Conservation (phyloP, 2,797 vertebrate species). For the Knipowitschia caucasica region DNA sequence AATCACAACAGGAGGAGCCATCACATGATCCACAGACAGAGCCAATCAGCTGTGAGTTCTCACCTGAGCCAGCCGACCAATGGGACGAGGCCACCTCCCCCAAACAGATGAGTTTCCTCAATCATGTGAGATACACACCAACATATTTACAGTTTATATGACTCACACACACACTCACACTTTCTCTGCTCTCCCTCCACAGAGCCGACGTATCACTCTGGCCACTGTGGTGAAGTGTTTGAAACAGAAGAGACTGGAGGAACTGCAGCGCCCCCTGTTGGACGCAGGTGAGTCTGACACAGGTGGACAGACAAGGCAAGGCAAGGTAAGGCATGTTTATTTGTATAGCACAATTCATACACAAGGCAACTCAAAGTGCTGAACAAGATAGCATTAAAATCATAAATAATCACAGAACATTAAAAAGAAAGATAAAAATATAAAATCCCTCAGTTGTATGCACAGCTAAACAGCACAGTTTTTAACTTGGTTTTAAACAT, state of each 20-base stretch:
- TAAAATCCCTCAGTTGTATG: no score
- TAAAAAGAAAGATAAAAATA: no score
- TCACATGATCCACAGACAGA: neutral
- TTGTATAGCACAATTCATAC: no score
- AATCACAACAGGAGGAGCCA: neutral
- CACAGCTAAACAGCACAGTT: no score
- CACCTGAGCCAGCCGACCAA: neutral
- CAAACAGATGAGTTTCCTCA: neutral
- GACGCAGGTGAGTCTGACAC: neutral
- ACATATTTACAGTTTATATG: neutral
- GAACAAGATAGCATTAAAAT: no score
- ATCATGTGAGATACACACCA: no score
- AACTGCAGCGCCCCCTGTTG: conserved; percentile 4
- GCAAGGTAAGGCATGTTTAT: no score
- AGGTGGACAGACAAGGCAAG: no score
- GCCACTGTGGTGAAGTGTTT: neutral
- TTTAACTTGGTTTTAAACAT: no score
- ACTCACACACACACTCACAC: no score
- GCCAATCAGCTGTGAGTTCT: neutral
- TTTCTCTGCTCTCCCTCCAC: neutral
- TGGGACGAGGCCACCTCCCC: neutral
- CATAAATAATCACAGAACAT: no score
- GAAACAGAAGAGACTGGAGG: neutral
- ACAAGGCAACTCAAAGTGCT: no score
- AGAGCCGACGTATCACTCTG: neutral